A percentile compares a stretch with the other conserved stretches of the same genome.
Conservation (phyloP, 1,140 invertebrate species). For the Aphelenchoides besseyi region DNA sequence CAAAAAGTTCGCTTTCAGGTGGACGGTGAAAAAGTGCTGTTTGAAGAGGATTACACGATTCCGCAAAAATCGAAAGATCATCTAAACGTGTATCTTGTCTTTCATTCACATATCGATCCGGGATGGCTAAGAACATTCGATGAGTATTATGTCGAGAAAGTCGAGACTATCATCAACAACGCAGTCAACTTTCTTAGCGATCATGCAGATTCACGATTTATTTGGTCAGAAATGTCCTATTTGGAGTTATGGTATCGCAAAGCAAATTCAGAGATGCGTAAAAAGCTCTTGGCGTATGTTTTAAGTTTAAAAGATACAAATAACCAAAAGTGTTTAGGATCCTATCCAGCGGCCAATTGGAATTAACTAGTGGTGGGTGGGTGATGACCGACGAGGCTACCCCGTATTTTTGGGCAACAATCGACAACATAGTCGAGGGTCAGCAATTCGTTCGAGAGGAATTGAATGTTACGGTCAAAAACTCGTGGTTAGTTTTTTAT, state of each 20-base stretch:
- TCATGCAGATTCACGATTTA: conserved; percentile 39
- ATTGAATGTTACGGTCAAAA: conserved; percentile 31
- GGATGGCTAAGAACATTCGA: conserved; percentile 47
- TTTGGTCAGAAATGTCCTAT: conserved; percentile 51
- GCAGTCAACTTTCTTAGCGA: conserved; percentile 34
- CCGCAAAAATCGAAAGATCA: neutral
- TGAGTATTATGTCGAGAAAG: conserved; percentile 40
- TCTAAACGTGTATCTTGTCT: conserved; percentile 30
- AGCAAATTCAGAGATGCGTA: conserved; percentile 15
- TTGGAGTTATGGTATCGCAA: conserved; percentile 31
- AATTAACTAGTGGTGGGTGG: conserved; percentile 44
- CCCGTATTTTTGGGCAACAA: conserved; percentile 46
- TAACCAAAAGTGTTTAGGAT: conserved; percentile 32
- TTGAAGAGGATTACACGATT: neutral
- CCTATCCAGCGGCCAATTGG: conserved; percentile 30
- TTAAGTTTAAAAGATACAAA: too few species aligned
- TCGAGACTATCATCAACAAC: conserved; percentile 31
- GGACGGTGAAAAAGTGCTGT: neutral
- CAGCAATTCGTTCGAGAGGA: conserved; percentile 31
- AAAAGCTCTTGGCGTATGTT: conserved; percentile 19
- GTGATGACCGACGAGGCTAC: conserved; percentile 50
- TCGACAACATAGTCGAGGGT: conserved; percentile 45
- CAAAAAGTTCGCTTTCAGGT: neutral
- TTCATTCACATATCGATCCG: conserved; percentile 49
- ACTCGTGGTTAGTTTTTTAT: conserved; percentile 33